Evolutionary conservation across 2,113 vertebrate species (phyloP).

Genomic region (Psittacula cyanocephala): DNA sequence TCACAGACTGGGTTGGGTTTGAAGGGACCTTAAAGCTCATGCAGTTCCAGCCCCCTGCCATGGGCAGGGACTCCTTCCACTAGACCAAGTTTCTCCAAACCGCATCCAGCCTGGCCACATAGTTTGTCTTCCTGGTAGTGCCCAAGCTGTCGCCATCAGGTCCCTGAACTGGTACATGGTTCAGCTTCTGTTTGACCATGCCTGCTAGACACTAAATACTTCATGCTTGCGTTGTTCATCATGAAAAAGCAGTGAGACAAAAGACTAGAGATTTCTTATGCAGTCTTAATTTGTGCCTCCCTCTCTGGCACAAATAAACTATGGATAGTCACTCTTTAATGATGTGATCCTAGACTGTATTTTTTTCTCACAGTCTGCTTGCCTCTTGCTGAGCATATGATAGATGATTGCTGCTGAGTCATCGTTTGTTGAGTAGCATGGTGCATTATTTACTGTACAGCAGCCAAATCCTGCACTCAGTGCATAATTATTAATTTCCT

Average conservation of each 20-base stretch:
- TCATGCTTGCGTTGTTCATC: neutral
- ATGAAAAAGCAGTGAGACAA: neutral
- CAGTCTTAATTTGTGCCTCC: neutral
- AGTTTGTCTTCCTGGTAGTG: neutral
- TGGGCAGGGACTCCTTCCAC: neutral
- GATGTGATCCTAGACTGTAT: neutral
- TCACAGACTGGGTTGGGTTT: neutral
- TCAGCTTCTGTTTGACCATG: neutral
- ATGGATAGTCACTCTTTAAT: neutral
- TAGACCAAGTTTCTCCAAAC: neutral
- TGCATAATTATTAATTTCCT: constrained; percentile 52
- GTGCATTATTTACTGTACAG: constrained; percentile 44
- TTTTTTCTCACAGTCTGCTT: neutral
- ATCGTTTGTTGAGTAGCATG: neutral
- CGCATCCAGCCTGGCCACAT: neutral
- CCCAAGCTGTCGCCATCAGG: neutral
- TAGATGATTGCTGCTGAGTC: constrained; percentile 33
- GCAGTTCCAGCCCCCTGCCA: neutral
- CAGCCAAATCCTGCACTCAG: neutral
- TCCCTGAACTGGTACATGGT: neutral
- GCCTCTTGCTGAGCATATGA: neutral
- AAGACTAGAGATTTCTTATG: neutral
- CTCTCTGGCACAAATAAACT: neutral
- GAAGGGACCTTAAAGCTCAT: neutral
- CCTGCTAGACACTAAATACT: neutral